Evolutionary conservation across 2,888 invertebrate genomes (phyloP), one percentile per base, ranked within the genome.

Genomic region (Zaprionus bogoriensis): DNA sequence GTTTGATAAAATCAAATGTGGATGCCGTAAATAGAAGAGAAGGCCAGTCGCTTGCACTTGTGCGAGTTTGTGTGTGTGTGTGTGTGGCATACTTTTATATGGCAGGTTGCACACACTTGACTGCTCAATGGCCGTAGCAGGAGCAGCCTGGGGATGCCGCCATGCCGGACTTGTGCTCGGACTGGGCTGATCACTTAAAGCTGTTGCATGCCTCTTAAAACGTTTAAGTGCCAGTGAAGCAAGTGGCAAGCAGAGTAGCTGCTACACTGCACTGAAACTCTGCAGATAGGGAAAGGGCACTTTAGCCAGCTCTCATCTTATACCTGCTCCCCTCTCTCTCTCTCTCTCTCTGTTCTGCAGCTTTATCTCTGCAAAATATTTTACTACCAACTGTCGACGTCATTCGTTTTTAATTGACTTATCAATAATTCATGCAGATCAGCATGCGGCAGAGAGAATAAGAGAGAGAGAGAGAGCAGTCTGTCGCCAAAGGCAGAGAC

Each of bases 321-420:
- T 9, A 1, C 1, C 4, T 9, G 9, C 22, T 7, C 3, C n/a
- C 3, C n/a, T 2, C 10, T 1, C 4, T 10, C 4, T n/a, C 5
- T 1, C 32, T 14, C 14, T 5, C 12, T 1, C 4, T 12, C 32
- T n/a, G 10, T n/a, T 10, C 10, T 6, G 4, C 38, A 27, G 2
- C 10, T 27, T 10, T 27, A 6, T 7, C 10, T 10, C 4, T 27
- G 27, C 60, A 44, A 87, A 88, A 87, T 88, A 88, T 88, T 88
- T 85, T 87, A 74, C 72, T 73, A 71, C 74, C 77, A 77, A 76
- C 88, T 79, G 80, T 63, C 73, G 77, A 76, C 77, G 79, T 77
- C 76, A 75, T 87, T 77, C 75, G 77, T 85, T 87, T 88, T 89
- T 89, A 89, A 89, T 89, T 89, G 89, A 87, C 84, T 88, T 85